These are phyloP conservation scores for Seriola rivoliana DNA, from an alignment of 2,113 vertebrate genomes.

Conservation along the genomic window DNA sequence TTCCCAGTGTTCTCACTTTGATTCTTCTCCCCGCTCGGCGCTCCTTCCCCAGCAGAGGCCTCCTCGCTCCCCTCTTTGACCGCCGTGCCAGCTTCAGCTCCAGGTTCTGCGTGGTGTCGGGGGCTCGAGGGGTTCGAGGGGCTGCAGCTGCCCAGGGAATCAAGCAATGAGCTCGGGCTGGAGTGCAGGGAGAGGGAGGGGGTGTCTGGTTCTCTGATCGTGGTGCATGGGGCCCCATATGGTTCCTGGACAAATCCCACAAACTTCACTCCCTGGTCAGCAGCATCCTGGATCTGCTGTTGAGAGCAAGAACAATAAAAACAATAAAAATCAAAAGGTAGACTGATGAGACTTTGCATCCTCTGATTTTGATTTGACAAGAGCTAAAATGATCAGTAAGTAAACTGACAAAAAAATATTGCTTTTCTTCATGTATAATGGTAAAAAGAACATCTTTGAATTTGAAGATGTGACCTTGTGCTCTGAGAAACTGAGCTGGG, in stretches of 20 bases:
- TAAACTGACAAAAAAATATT: too few relatives aligned
- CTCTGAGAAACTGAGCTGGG: not conserved
- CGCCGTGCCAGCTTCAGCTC: not conserved
- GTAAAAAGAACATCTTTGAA: not conserved
- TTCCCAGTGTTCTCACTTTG: conserved; percentile 43
- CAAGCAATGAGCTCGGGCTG: conserved; percentile 85
- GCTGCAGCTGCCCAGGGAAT: conserved; percentile 78
- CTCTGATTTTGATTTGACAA: not conserved
- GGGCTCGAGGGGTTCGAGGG: conserved; percentile 74
- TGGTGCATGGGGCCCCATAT: conserved; percentile 75
- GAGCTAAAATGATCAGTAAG: not conserved
- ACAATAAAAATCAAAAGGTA: not conserved
- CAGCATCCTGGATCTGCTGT: conserved; percentile 95
- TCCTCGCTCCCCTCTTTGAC: conserved; percentile 37
- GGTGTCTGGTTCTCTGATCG: conserved; percentile 77
- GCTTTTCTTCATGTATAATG: not conserved
- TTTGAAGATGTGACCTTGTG: not conserved
- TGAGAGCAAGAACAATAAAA: conserved; percentile 48
- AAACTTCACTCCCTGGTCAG: conserved; percentile 93
- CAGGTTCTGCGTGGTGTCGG: conserved; percentile 30
- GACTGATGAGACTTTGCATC: not conserved
- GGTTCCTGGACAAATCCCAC: conserved; percentile 94
- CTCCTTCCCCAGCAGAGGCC: conserved; percentile 22
- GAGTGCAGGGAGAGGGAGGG: conserved; percentile 85
- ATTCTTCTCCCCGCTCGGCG: conserved; percentile 19